phyloP scores from a whole-genome alignment of 2,113 vertebrate species.

The Colaptes auratus region DNA sequence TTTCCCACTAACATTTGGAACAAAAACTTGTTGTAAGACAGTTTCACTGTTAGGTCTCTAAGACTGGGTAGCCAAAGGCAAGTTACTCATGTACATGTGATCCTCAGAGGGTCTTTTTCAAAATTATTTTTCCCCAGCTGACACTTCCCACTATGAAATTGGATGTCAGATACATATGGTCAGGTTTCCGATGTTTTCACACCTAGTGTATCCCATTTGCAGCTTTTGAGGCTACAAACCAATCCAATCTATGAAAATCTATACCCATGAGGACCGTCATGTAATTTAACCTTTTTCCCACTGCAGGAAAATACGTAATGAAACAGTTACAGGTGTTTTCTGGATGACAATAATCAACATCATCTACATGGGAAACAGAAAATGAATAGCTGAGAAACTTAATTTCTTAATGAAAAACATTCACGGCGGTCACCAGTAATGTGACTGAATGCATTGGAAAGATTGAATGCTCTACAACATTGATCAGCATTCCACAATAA shows the following conservation, averaged over 20 bases:
- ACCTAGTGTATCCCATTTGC: neutral
- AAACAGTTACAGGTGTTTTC: fast-evolving
- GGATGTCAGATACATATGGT: neutral
- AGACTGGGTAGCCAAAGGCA: neutral
- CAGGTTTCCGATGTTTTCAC: neutral
- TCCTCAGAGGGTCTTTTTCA: neutral
- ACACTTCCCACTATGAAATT: neutral
- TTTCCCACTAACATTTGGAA: neutral
- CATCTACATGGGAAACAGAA: neutral
- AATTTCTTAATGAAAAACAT: neutral
- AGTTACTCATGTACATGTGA: neutral
- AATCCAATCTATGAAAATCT: neutral
- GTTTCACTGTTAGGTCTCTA: neutral
- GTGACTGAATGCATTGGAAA: neutral
- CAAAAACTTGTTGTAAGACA: neutral
- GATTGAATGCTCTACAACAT: neutral
- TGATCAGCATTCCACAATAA: fast-evolving
- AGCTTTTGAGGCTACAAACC: neutral
- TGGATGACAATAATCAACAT: neutral
- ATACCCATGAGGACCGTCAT: neutral
- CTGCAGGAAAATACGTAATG: neutral
- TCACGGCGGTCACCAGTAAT: neutral
- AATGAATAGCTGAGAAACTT: neutral
- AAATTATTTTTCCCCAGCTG: neutral
- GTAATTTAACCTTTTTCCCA: neutral